Base-by-base conservation (phyloP, 2,797 vertebrate species). In the Aeoliscus strigatus region DNA sequence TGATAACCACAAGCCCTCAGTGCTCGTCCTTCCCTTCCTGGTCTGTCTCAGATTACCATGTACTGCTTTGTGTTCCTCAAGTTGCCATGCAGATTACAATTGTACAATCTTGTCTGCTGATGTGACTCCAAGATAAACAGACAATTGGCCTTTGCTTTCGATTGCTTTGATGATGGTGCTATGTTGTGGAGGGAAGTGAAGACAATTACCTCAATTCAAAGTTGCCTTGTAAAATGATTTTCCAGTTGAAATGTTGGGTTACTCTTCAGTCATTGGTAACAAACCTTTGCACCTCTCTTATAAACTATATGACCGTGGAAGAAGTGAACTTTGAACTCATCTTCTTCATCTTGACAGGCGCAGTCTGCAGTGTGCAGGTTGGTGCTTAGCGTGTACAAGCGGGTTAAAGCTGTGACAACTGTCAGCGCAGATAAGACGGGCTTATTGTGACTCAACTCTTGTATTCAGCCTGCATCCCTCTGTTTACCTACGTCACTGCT, bases 361-460 rank as follows among this genome's bases (percentile, higher is more conserved):
- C 7, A 41, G 48, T 56, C 60, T 35, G 39, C 49, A 43, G 13
- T 25, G 35, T 13, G 40, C 46, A 59, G 53, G 44, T 36, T 42
- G 62, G 62, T 52, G 33, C 62, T 17, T 40, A 53, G 44, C 26
- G 11, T 36, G 34, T 55, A 32, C 3, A 21, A 55, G 48, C 53
- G 58, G 35, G 34, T 13, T n/a, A n/a, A 51, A 51, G 49, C 67
- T 32, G 56, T 42, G 64, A 32, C 34, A 35, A 52, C 57, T 41
- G 54, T 70, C 73, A 42, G 50, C 53, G 51, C 64, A 56, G 69
- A 80, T 79, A 75, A 81, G 47, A 77, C 69, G 49, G 57, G 60
- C 50, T 75, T 40, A 37, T 60, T 4, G 53, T 86, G 77, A 84
- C 64, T 85, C 80, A 80, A 12, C 40, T 39, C 51, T 44, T 57